Base-by-base conservation (phyloP, 2,113 vertebrate species). In the Rousettus leschenaultii region DNA sequence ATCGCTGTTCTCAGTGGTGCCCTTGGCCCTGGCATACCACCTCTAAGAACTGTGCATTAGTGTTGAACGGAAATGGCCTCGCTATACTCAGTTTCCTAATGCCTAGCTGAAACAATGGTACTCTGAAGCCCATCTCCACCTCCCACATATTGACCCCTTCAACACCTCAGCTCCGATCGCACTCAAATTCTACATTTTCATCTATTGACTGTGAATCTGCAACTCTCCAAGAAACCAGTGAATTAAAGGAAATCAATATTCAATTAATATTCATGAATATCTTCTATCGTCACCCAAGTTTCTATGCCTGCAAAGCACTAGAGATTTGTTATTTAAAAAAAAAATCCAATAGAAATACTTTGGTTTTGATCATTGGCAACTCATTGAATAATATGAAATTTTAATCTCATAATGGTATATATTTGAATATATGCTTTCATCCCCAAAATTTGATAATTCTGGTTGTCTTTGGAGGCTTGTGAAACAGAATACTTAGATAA, bases 231-330 rank as follows among this genome's bases (percentile, higher is more conserved):
- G 53, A 90, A 94, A 57, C 10, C n/a, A 70, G 51, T 66, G 73
- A 84, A 61, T 86, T 88, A 83, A 82, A 80, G 24, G 59, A 95
- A 95, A 89, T 95, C 74, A 87, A 12, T 79, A 86, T 48, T 70
- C 11, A 35, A 70, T 48, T 21, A 80, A 94, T 71, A 86, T 53
- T 40, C 26, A 43, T 53, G 70, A 71, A 71, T 74, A 35, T 24
- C 73, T 86, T 86, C 75, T 7, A 66, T 59, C 8, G 40, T 30
- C 21, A 65, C n/a, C 22, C 35, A 40, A 59, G 43, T 35, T 61
- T 85, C 48, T 86, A 51, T 83, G 33, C 15, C 63, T 82, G 21
- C 53, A 74, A 74, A 87, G 38, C 94, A 84, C 78, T 83, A 18
- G 61, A 83, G 48, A 66, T 77, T 40, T 92, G 21, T 59, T 92